Base-by-base conservation (phyloP, 2,888 invertebrate species). In the Drosophila antonietae region DNA sequence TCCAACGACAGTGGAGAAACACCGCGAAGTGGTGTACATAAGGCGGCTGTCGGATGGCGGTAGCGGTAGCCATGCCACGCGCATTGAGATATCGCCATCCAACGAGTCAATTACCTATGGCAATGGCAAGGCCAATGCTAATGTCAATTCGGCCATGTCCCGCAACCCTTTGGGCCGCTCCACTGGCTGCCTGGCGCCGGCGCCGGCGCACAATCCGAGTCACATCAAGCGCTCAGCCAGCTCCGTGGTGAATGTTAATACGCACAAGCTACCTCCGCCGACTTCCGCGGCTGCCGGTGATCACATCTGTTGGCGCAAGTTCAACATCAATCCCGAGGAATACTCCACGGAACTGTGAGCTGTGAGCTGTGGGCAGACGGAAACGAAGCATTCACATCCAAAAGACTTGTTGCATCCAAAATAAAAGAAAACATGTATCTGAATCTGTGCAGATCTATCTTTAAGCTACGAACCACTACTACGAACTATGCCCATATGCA, bases 301-400 rank as follows among this genome's bases (percentile, higher is more conserved):
- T 75, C 94, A 94, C 80, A 94, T 94, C 65, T 94, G 94, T 89
- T 94, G 94, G 92, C 92, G 94, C 68, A 94, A 89, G 68, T 91
- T 92, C 78, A 91, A 92, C 28, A 91, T 92, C 43, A 93, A 92
- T 84, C 90, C 92, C 60, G 92, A 93, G 80, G 93, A 93, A 72
- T 93, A 92, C 85, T 93, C 93, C 61, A 93, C 93, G 58, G 93
- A 93, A 90, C 90, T 93, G 91, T 93, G 88, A 91, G 20, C 59
- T 35, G 47, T 62, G 53, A 52, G 44, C 56, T 44, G 60, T 37
- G 37, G 15, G 37, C 15, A 14, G 37, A 47, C 31, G 49, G 52
- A 57, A 82, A 62, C 74, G 70, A 88, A 89, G 75, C 85, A 89
- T 82, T 80, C 87, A 87, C 89, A 89, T 78, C 82, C 68, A 78